Base-by-base conservation (phyloP, 2,113 vertebrate species). In the Chionodraco myersi region DNA sequence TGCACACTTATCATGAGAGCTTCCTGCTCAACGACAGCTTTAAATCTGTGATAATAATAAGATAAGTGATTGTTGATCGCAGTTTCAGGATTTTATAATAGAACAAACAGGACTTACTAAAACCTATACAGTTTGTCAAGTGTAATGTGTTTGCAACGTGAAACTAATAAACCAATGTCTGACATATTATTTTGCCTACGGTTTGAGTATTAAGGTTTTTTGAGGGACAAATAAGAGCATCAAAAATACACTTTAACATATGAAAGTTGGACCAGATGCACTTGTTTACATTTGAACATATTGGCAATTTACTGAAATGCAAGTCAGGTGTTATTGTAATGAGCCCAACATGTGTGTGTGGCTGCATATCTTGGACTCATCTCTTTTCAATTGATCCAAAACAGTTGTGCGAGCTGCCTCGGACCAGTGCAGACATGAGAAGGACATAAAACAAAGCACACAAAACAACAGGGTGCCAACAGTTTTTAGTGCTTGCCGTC, bases 1-100 rank as follows among this genome's bases (percentile, higher is more conserved):
- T 21, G 58, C 68, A 60, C 1, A 47, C 77, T 84, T 86, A 78
- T 86, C 74, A 51, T 2, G 23, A 77, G 44, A 56, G 65, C 74
- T 80, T 83, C 80, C 81, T 86, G 80, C 34, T 14, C 10, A 44
- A 18, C 0, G 15, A 3, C 26, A 52, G 60, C n/a, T 72, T 67
- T 58, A 34, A 65, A 80, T 77, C 54, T 80, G 66, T 12, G 51
- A 76, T 73, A 12, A 30, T 62, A 63, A 15, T 62, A 63, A 56
- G 57, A 2, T 34, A 34, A 70, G 15, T 16, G 30, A 15, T 4
- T 34, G 36, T 41, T 58, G 15, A 75, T 74, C 12, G 21, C 8
- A 12, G 2, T 12, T 56, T n/a, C 0, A 26, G 9, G 6, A n/a
- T 2, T 13, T 45, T 52, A 5, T 18, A 47, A 51, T 52, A 4